A percentile compares a stretch with the other conserved stretches of the same genome.
These are phyloP conservation scores for Agrenia bidenticulata DNA, from an alignment of 2,888 invertebrate species.

Conservation along the genomic window DNA sequence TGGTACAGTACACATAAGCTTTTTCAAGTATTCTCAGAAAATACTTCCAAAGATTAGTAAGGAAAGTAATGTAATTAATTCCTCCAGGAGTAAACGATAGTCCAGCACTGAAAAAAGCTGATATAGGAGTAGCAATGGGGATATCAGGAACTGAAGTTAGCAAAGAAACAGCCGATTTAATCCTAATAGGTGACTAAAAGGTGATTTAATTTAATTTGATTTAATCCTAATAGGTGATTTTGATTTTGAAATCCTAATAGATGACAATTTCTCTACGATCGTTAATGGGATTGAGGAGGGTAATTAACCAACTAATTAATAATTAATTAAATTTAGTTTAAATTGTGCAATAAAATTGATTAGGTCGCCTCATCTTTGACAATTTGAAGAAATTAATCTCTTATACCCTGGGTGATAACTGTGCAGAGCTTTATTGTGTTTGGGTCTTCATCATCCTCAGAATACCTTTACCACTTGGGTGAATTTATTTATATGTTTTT, in stretches of 20 bases:
- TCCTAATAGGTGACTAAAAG: slow-evolving; percentile 70
- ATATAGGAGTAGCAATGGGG: slow-evolving; percentile 78
- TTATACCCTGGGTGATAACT: slow-evolving; percentile 94
- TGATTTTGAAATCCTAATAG: no score
- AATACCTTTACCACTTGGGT: slow-evolving; percentile 60
- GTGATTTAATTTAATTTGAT: no score
- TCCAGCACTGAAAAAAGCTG: slow-evolving; percentile 78
- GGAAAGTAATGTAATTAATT: no score
- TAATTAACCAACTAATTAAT: no score
- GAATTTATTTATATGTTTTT: no score
- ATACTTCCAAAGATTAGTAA: no score
- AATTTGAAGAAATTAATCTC: slow-evolving; percentile 98
- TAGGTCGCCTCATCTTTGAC: slow-evolving; percentile 93
- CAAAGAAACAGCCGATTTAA: slow-evolving; percentile 66
- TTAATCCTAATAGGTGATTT: no score
- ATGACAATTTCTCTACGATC: slow-evolving; percentile 86
- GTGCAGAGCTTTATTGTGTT: slow-evolving; percentile 87
- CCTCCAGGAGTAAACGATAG: slow-evolving; percentile 73
- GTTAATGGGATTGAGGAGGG: slow-evolving; percentile 86
- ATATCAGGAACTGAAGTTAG: slow-evolving; percentile 74
- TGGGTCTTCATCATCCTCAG: slow-evolving; percentile 49
- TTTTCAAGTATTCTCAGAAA: neutral
- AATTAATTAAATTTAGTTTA: no score
- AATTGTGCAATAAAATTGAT: no score
- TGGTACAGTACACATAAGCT: no score